Percentiles rank a stretch among this genome's conserved stretches.
Evolutionary conservation across 1,140 invertebrate genomes (phyloP).

Genomic region (Temnothorax longispinosus): DNA sequence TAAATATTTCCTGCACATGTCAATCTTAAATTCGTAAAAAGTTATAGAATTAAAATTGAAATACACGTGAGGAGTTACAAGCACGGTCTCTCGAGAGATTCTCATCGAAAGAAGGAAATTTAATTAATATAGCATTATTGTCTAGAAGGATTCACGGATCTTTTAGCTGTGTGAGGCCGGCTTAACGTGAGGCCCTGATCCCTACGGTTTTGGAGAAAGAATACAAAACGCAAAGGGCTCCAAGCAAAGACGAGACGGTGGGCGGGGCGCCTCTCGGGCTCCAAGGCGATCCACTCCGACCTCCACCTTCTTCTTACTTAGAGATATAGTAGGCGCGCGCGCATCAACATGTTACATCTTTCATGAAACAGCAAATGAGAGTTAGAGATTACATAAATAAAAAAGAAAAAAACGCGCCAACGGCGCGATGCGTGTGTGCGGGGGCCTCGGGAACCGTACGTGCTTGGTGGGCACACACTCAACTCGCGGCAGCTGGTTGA

Average conservation of each 20-base stretch:
- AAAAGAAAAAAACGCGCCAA: conserved; percentile 40
- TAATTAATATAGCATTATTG: not conserved
- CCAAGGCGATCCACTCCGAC: conserved; percentile 85
- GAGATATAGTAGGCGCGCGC: conserved; percentile 81
- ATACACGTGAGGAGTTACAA: too few relatives aligned
- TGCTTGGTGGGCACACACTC: conserved; percentile 59
- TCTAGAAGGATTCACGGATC: not conserved
- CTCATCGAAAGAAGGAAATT: not conserved
- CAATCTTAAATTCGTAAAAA: not conserved
- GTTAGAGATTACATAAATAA: conserved; percentile 69
- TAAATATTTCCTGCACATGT: not conserved
- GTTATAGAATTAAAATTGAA: not conserved
- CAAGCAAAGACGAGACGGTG: conserved; percentile 84
- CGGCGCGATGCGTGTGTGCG: conserved; percentile 2
- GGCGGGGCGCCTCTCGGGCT: conserved; percentile 84
- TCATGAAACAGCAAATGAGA: conserved; percentile 79
- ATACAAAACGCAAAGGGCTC: conserved; percentile 79
- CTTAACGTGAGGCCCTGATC: conserved; percentile 72
- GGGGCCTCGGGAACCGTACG: conserved; percentile 33
- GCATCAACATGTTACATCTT: conserved; percentile 83
- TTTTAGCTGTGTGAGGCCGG: conserved; percentile 57
- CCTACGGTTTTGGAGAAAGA: conserved; percentile 81
- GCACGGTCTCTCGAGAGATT: not conserved
- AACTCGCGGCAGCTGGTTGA: conserved; percentile 70
- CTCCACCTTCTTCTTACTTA: conserved; percentile 81